These are phyloP conservation scores for Eupeodes luniger DNA, from an alignment of 2,888 invertebrate species.

Conservation along the genomic window DNA sequence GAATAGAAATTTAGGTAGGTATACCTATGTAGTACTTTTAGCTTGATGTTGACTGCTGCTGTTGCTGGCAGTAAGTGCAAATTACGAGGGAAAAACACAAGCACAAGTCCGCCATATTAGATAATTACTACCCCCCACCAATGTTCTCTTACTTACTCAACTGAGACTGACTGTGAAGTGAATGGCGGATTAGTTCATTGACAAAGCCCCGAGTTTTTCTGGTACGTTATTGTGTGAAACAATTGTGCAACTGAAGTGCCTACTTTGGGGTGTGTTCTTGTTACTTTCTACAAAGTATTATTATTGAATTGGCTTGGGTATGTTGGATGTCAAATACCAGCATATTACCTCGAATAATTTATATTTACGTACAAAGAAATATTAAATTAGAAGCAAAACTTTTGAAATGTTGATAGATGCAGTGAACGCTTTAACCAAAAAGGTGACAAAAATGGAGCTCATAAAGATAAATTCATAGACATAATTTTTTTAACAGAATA, in stretches of 20 bases:
- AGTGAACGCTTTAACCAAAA: no score
- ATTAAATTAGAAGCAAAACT: no score
- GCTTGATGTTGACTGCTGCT: slow-evolving; percentile 20
- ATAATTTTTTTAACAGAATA: no score
- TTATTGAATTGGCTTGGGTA: slow-evolving; percentile 44
- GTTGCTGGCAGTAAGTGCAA: slow-evolving; percentile 53
- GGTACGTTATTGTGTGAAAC: slow-evolving; percentile 35
- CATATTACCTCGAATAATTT: no score
- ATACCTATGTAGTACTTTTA: slow-evolving; percentile 6
- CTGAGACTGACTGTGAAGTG: slow-evolving; percentile 27
- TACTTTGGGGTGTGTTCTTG: slow-evolving; percentile 68
- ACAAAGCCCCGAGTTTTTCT: slow-evolving; percentile 36
- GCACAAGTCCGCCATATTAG: slow-evolving; percentile 62
- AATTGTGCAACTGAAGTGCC: slow-evolving; percentile 59
- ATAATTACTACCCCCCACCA: slow-evolving; percentile 67
- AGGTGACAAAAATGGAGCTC: no score
- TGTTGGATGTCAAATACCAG: not conserved
- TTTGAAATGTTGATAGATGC: no score
- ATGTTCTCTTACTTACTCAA: slow-evolving; percentile 41
- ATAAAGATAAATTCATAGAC: no score
- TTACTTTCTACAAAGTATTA: slow-evolving; percentile 8
- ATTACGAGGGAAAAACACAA: slow-evolving; percentile 42
- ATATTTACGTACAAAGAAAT: no score
- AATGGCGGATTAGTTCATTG: slow-evolving; percentile 49
- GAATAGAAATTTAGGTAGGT: not conserved